Evolutionary conservation across 1,140 invertebrate species (phyloP).

Genomic region (Helicoverpa zea): DNA sequence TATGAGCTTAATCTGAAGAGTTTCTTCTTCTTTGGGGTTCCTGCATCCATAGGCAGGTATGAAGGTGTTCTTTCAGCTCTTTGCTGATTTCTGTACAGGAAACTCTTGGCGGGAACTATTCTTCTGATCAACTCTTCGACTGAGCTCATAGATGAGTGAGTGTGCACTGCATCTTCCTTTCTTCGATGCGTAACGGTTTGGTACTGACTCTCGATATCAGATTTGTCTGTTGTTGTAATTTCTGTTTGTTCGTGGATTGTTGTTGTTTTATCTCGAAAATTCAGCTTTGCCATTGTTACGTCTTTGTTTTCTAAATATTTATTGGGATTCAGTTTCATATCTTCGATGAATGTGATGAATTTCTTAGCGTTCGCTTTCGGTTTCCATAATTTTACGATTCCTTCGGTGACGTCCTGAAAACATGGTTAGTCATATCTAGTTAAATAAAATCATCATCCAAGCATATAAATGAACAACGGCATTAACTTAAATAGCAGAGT

Average conservation of each 20-base stretch:
- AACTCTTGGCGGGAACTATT: slow-evolving; percentile 82
- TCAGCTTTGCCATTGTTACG: background rate
- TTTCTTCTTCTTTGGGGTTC: slow-evolving; percentile 67
- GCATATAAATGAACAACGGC: too few relatives aligned
- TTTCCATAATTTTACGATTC: slow-evolving; percentile 78
- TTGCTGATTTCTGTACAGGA: slow-evolving; percentile 81
- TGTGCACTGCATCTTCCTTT: slow-evolving; percentile 63
- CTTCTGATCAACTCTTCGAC: slow-evolving; percentile 78
- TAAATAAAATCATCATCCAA: background rate
- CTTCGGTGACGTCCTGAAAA: slow-evolving; percentile 77
- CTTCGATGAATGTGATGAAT: slow-evolving; percentile 75
- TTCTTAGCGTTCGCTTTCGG: slow-evolving; percentile 77
- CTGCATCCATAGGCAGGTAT: slow-evolving; percentile 80
- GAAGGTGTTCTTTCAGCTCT: slow-evolving; percentile 72
- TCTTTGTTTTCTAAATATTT: slow-evolving; percentile 67
- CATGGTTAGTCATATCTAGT: background rate
- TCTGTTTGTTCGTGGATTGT: slow-evolving; percentile 5
- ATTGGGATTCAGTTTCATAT: slow-evolving; percentile 72
- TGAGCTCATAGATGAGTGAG: slow-evolving; percentile 51
- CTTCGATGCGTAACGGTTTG: slow-evolving; percentile 77
- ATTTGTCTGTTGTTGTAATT: background rate
- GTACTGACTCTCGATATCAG: slow-evolving; percentile 70
- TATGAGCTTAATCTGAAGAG: slow-evolving; percentile 78
- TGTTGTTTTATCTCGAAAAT: slow-evolving; percentile 57
- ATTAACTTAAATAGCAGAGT: too few relatives aligned